Conservation (phyloP, 2,888 invertebrate species). For the Camponotus fellah region DNA sequence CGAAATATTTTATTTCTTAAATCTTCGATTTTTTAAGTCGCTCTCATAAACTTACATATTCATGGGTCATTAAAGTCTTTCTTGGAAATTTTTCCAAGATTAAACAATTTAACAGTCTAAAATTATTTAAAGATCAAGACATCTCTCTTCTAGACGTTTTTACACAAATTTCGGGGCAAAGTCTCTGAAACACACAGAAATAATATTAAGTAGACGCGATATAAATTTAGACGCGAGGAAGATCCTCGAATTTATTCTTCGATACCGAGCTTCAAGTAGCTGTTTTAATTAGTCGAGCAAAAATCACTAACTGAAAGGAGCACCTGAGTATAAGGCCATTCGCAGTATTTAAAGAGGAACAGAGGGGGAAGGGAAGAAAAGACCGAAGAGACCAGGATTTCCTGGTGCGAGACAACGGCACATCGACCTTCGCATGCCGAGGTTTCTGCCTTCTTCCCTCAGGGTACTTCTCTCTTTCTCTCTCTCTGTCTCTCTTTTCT, state of each 20-base stretch:
- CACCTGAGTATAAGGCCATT: constrained; percentile 36
- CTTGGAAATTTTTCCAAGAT: too few species aligned
- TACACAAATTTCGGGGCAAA: background rate
- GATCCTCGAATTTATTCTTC: constrained; percentile 19
- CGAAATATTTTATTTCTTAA: background rate
- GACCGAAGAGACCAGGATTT: constrained; percentile 69
- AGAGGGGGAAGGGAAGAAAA: constrained; percentile 31
- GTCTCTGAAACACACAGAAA: background rate
- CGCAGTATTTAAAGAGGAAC: constrained; percentile 43
- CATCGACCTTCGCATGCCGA: constrained; percentile 77
- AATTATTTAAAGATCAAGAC: background rate
- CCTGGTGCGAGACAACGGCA: constrained; percentile 80
- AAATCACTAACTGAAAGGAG: constrained; percentile 22
- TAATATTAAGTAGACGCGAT: constrained; percentile 12
- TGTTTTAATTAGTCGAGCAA: constrained; percentile 38
- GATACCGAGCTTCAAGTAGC: constrained; percentile 24
- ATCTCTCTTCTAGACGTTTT: background rate
- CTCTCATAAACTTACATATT: background rate
- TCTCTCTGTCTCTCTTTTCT: constrained; percentile 33
- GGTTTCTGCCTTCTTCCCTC: constrained; percentile 71
- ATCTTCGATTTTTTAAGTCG: background rate
- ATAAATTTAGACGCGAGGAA: constrained; percentile 1
- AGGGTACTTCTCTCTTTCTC: constrained; percentile 32
- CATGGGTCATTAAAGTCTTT: background rate
- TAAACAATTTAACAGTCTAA: background rate